A percentile compares a stretch with the other conserved stretches of the same genome.
phyloP scores from a whole-genome alignment of 2,113 vertebrate genomes.

The Picathartes gymnocephalus region DNA sequence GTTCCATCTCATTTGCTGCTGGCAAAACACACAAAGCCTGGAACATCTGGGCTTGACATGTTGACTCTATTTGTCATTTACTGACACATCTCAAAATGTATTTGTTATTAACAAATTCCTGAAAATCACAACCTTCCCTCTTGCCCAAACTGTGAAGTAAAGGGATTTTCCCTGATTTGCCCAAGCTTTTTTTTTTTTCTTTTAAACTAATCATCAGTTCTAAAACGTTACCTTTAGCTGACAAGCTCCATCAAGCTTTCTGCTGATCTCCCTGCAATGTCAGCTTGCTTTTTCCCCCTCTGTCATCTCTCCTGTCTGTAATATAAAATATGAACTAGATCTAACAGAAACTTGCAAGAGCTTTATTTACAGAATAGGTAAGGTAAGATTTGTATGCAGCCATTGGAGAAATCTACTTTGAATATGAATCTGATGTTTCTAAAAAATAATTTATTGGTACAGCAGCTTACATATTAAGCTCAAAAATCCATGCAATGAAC shows the following conservation, averaged over 20 bases:
- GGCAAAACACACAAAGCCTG: background rate
- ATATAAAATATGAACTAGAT: background rate
- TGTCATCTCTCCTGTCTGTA: background rate
- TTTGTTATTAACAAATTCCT: background rate
- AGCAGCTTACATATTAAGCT: background rate
- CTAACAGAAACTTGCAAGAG: background rate
- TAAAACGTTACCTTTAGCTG: background rate
- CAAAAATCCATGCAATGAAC: background rate
- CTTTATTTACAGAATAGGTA: background rate
- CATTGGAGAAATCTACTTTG: background rate
- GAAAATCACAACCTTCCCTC: background rate
- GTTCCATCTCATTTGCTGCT: background rate
- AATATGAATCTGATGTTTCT: background rate
- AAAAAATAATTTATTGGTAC: background rate
- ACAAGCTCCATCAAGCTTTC: background rate
- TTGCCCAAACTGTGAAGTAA: background rate
- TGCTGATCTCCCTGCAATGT: background rate
- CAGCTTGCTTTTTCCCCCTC: background rate
- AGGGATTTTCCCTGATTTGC: background rate
- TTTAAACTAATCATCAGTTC: background rate
- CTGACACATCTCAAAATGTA: background rate
- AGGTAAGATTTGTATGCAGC: background rate
- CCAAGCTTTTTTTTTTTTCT: background rate
- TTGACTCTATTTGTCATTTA: background rate
- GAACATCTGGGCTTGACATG: background rate